Percentiles rank a stretch among this genome's conserved stretches.
These are phyloP conservation scores for Bimastos eiseni DNA, from an alignment of 2,888 invertebrate species.

Conservation along the genomic window DNA sequence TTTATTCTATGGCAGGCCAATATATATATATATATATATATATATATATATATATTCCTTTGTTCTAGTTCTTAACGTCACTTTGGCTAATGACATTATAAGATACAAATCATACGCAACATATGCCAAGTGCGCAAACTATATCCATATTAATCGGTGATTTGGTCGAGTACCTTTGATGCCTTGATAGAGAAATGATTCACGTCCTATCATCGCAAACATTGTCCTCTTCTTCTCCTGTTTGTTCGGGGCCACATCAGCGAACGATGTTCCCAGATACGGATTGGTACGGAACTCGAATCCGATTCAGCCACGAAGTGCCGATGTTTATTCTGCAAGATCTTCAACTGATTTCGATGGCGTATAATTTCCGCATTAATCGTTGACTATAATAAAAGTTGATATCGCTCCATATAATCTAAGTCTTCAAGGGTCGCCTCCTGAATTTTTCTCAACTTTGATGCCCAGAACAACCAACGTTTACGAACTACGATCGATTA, in stretches of 20 bases:
- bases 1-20: too few relatives aligned
- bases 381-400: not conserved
- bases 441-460: not conserved
- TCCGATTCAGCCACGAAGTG: not conserved
- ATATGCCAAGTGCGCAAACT: not conserved
- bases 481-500: not conserved
- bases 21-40: too few relatives aligned
- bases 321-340: not conserved
- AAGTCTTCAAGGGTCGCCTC: not conserved
- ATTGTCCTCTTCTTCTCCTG: not conserved
- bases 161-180: not conserved
- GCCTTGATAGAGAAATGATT: not conserved
- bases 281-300: not conserved
- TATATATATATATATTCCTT: too few relatives aligned
- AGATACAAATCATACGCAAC: not conserved
- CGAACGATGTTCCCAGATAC: not conserved
- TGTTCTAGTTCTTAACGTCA: not conserved
- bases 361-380: not conserved
- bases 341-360: not conserved
- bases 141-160: not conserved
- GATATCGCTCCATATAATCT: not conserved
- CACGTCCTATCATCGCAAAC: not conserved
- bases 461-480: not conserved
- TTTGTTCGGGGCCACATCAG: not conserved
- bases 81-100: not conserved